Percentiles rank a stretch among this genome's conserved stretches.
Evolutionary conservation across 2,888 invertebrate species (phyloP).

Genomic region (Andricus curvator): DNA sequence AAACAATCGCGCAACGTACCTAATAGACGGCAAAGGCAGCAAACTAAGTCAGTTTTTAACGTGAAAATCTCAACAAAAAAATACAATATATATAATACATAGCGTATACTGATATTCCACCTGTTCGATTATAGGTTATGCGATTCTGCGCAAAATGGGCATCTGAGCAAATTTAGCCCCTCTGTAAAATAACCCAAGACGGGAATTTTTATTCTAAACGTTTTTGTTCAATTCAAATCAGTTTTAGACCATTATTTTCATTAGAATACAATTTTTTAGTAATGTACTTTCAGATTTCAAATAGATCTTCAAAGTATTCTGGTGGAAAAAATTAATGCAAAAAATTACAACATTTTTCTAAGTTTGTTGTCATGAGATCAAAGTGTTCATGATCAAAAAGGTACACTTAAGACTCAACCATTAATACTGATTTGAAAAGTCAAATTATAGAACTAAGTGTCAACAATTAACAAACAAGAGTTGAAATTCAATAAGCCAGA

Average conservation of each 20-base stretch:
- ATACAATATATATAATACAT: slow-evolving; percentile 20
- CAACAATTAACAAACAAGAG: no score
- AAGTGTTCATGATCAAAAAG: no score
- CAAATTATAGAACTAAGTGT: no score
- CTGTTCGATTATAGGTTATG: slow-evolving; percentile 29
- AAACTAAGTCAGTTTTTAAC: slow-evolving; percentile 41
- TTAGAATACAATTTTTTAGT: not conserved
- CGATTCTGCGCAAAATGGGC: slow-evolving; percentile 23
- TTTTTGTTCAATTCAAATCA: not conserved
- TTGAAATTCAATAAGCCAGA: no score
- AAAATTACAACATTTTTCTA: no score
- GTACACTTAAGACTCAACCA: no score
- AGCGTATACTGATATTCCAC: slow-evolving; percentile 25
- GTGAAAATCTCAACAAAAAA: slow-evolving; percentile 4
- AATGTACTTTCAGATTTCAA: not conserved
- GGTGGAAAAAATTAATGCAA: not conserved
- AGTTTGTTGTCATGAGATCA: no score
- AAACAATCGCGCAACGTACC: slow-evolving; percentile 38
- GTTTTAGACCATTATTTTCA: not conserved
- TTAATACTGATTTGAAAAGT: no score
- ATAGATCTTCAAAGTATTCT: not conserved
- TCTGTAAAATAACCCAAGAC: slow-evolving; percentile 1
- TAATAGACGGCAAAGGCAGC: slow-evolving; percentile 32
- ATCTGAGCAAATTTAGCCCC: slow-evolving; percentile 2
- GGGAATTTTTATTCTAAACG: not conserved